Percentiles rank a stretch among this genome's conserved stretches.
Evolutionary conservation across 2,797 vertebrate genomes (phyloP).

Genomic region (Xiphorhynchus erythropygius): DNA sequence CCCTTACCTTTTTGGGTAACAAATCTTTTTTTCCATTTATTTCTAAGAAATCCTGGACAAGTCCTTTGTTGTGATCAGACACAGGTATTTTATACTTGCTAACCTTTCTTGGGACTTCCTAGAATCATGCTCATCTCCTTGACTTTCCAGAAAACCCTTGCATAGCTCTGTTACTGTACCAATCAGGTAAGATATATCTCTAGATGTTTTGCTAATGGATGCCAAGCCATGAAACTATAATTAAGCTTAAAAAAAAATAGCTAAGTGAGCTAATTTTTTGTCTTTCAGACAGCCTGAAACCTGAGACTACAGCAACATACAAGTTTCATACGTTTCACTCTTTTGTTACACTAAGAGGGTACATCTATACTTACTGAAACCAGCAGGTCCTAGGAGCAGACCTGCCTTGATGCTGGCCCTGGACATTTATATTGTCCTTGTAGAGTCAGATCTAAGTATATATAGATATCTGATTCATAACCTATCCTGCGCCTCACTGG

Average conservation of each 20-base stretch:
- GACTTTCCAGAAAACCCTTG: not conserved
- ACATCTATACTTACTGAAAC: not conserved
- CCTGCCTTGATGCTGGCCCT: not conserved
- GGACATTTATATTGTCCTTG: not conserved
- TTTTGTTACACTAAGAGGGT: not conserved
- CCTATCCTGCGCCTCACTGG: not conserved
- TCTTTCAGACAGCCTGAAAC: not conserved
- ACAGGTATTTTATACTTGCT: not conserved
- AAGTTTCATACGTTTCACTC: not conserved
- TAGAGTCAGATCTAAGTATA: not conserved
- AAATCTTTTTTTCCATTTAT: not conserved
- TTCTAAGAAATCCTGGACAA: not conserved
- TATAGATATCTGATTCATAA: constrained; percentile 49
- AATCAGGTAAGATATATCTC: not conserved
- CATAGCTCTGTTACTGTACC: not conserved
- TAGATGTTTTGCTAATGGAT: not conserved
- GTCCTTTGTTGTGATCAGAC: not conserved
- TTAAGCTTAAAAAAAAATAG: no score
- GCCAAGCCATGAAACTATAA: not conserved
- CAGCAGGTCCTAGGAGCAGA: not conserved
- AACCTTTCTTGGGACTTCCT: not conserved
- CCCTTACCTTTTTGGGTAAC: not conserved
- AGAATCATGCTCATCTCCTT: not conserved
- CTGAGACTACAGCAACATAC: not conserved
- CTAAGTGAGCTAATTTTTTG: not conserved